Conservation (phyloP, 2,113 vertebrate genomes). For the Glareola pratincola region DNA sequence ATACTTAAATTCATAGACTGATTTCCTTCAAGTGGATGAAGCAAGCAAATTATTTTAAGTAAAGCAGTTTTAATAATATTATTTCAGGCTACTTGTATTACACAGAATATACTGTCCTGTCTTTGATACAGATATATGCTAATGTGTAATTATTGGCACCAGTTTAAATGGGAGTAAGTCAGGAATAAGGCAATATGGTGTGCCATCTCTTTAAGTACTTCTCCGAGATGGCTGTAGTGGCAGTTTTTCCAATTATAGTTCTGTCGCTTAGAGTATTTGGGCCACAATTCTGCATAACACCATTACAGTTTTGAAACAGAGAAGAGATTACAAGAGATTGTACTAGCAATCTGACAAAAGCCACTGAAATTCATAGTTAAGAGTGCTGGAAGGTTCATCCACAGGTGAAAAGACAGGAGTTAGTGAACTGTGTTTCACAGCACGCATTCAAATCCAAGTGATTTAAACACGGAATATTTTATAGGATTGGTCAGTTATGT, state of each 20-base stretch:
- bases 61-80: constrained; percentile 42
- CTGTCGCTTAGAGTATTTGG: not conserved
- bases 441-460: not conserved
- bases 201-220: not conserved
- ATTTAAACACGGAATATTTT: not conserved
- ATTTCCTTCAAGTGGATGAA: constrained; percentile 44
- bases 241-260: not conserved
- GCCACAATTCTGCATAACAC: not conserved
- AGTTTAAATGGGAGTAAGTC: not conserved
- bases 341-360: not conserved
- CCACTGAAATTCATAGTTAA: not conserved
- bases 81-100: constrained; percentile 11
- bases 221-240: not conserved
- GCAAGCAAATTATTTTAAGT: constrained; percentile 56
- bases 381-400: not conserved
- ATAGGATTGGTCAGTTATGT: not conserved
- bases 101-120: not conserved
- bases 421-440: not conserved
- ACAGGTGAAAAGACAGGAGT: not conserved
- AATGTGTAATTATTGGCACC: not conserved
- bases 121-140: constrained; percentile 8
- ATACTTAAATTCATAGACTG: not conserved
- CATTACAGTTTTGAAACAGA: not conserved
- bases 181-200: not conserved
- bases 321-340: not conserved